A percentile compares a stretch with the other conserved stretches of the same genome.
phyloP scores from a whole-genome alignment of 2,113 vertebrate species.

The Mirza zaza region DNA sequence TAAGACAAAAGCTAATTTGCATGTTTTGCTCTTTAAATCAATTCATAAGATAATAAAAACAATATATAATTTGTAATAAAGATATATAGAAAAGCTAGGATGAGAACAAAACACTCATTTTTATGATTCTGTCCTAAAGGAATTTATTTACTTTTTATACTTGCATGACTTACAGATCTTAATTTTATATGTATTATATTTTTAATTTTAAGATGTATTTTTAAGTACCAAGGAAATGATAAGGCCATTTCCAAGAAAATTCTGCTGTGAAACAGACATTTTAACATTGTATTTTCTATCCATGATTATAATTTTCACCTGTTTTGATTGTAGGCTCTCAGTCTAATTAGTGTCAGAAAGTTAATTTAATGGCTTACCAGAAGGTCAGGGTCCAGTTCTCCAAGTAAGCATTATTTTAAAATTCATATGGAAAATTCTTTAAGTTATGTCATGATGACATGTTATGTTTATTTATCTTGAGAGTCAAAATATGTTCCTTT shows the following conservation, averaged over 20 bases:
- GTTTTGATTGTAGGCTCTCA: background rate
- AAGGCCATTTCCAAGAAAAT: background rate
- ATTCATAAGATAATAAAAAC: slow-evolving; percentile 3
- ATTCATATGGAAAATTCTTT: background rate
- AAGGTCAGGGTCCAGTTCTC: background rate
- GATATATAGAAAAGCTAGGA: background rate
- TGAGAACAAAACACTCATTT: background rate
- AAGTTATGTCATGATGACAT: background rate
- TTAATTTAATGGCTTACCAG: background rate
- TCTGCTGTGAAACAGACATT: background rate
- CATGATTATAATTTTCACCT: background rate
- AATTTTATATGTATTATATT: background rate
- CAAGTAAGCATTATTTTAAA: background rate
- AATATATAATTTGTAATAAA: slow-evolving; percentile 38
- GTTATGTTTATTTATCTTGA: background rate
- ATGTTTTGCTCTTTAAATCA: slow-evolving; percentile 25
- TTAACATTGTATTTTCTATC: slow-evolving; percentile 30
- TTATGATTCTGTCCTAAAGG: background rate
- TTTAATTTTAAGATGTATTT: slow-evolving; percentile 13
- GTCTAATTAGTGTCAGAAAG: background rate
- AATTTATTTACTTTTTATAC: slow-evolving; percentile 20
- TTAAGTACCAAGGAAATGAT: background rate
- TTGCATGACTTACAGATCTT: background rate
- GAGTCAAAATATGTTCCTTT: background rate
- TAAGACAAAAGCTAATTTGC: slow-evolving; percentile 42